A percentile compares a stretch with the other conserved stretches of the same genome.
These are phyloP conservation scores for Sturnus vulgaris DNA, from an alignment of 2,113 vertebrate species.

Conservation along the genomic window DNA sequence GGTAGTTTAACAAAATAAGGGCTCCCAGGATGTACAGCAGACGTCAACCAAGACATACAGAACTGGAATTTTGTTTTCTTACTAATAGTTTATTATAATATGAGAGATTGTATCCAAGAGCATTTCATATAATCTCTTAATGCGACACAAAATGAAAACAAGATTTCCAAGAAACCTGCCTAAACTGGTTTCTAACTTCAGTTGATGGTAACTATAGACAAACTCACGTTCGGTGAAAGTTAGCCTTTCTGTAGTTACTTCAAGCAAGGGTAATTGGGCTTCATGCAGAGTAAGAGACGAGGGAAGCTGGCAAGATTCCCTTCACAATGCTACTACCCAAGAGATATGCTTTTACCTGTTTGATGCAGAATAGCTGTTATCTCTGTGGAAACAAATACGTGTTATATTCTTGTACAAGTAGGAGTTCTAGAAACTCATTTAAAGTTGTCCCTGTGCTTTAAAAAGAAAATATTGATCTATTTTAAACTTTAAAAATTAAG, in stretches of 20 bases:
- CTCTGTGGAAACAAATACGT: neutral
- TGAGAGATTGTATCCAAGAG: neutral
- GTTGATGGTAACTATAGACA: neutral
- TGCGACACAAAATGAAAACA: neutral
- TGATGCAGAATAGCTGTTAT: neutral
- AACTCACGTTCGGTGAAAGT: neutral
- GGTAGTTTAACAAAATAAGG: neutral
- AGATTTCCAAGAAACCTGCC: neutral
- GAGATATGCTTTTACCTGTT: neutral
- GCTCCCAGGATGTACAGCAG: neutral
- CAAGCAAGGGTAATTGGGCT: neutral
- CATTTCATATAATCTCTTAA: neutral
- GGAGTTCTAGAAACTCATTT: neutral
- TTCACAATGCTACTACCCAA: neutral
- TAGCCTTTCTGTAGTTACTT: neutral
- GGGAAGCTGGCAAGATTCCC: neutral
- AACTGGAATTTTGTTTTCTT: neutral
- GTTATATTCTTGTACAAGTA: neutral
- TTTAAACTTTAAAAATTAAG: constrained; percentile 24
- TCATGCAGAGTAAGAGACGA: neutral
- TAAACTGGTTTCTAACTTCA: neutral
- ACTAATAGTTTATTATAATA: neutral
- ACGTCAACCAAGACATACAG: neutral
- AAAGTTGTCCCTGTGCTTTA: neutral
- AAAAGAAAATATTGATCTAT: constrained; percentile 1